Evolutionary conservation across 2,797 vertebrate genomes (phyloP).

Genomic region (Peromyscus eremicus): DNA sequence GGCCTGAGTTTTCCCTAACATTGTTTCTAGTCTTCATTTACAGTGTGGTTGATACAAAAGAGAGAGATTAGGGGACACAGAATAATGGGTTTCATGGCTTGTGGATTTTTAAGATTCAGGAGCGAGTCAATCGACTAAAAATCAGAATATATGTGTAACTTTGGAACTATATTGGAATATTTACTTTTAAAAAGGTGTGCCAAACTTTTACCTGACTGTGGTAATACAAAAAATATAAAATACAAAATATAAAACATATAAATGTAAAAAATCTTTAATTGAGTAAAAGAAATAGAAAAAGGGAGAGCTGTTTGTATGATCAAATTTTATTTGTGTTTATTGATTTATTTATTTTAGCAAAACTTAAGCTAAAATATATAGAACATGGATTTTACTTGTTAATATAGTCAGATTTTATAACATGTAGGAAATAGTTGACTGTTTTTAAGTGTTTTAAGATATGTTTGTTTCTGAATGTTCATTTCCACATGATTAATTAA

Average conservation of each 20-base stretch:
- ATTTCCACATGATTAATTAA: background rate
- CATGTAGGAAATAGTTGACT: background rate
- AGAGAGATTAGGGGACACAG: background rate
- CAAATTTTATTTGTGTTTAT: background rate
- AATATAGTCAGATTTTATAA: background rate
- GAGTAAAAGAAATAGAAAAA: background rate
- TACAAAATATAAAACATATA: too few species aligned
- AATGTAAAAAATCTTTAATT: background rate
- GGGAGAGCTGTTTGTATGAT: background rate
- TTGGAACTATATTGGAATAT: background rate
- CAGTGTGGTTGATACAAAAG: background rate
- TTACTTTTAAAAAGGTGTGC: constrained; percentile 28
- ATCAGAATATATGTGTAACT: background rate
- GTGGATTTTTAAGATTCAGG: background rate
- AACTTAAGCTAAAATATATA: background rate
- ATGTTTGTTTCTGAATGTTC: background rate
- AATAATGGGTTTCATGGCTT: background rate
- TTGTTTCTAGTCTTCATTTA: background rate
- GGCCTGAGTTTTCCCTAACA: background rate
- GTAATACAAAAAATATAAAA: background rate
- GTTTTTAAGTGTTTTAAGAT: background rate
- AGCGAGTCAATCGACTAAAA: background rate
- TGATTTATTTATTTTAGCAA: background rate
- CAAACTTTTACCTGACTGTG: background rate
- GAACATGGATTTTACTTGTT: background rate